phyloP scores from a whole-genome alignment of 2,113 vertebrate genomes.

The Cavia porcellus region DNA sequence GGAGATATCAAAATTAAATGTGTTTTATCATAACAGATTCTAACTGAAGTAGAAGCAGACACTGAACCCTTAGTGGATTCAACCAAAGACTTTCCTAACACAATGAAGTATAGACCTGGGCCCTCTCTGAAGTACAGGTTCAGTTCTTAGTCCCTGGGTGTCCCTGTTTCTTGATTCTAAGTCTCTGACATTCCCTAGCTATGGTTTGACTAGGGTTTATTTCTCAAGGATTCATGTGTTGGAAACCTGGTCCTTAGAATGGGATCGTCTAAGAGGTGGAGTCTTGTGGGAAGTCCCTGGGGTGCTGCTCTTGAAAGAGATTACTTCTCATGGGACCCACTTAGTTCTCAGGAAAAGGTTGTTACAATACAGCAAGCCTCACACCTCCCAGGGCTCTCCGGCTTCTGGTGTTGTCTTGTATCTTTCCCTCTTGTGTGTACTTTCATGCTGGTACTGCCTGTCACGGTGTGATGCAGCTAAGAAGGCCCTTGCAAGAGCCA shows the following conservation, averaged over 20 bases:
- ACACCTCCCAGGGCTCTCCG: background rate
- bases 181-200: background rate
- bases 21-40: background rate
- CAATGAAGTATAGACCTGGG: background rate
- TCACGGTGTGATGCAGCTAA: background rate
- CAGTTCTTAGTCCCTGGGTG: background rate
- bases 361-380: background rate
- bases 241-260: background rate
- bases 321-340: background rate
- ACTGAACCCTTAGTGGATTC: background rate
- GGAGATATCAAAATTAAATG: background rate
- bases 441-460: background rate
- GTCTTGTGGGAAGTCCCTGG: background rate
- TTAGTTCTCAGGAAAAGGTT: background rate
- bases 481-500: background rate
- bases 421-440: background rate
- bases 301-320: background rate
- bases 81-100: background rate
- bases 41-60: background rate
- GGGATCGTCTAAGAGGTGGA: background rate
- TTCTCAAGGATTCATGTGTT: background rate
- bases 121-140: background rate
- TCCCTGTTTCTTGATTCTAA: background rate
- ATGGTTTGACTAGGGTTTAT: background rate
- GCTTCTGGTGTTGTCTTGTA: background rate